A percentile compares a stretch with the other conserved stretches of the same genome.
Evolutionary conservation across 1,140 invertebrate genomes (phyloP).

Genomic region (Nymphalis io): DNA sequence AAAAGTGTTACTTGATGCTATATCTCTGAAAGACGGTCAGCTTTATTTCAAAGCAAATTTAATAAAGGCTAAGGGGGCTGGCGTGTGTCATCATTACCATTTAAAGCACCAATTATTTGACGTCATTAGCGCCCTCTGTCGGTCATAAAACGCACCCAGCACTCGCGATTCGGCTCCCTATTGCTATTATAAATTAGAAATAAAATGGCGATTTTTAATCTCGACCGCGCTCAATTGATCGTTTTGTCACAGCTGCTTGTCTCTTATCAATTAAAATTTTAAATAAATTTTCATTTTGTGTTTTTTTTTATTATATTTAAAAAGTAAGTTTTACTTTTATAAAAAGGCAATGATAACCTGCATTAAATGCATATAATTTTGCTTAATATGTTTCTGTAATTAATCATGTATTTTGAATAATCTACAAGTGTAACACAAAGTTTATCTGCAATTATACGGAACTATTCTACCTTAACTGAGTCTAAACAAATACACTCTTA

Average conservation of each 20-base stretch:
- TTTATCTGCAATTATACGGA: too few species aligned
- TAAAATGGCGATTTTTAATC: conserved; percentile 68
- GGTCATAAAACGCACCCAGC: conserved; percentile 77
- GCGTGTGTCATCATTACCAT: conserved; percentile 78
- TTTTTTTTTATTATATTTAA: too few species aligned
- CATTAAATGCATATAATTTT: too few species aligned
- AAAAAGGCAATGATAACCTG: too few species aligned
- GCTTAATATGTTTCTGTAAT: too few species aligned
- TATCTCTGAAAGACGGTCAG: background rate
- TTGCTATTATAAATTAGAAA: conserved; percentile 72
- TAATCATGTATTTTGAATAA: too few species aligned
- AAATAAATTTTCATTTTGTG: background rate
- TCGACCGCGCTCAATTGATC: conserved; percentile 23
- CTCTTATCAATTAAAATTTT: background rate
- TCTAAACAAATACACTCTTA: too few species aligned
- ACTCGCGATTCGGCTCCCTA: conserved; percentile 55
- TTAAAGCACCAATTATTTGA: conserved; percentile 79
- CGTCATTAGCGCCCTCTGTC: conserved; percentile 75
- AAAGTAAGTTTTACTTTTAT: too few species aligned
- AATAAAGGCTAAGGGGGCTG: conserved; percentile 68
- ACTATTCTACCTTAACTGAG: too few species aligned
- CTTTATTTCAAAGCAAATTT: conserved; percentile 51
- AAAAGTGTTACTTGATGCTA: background rate
- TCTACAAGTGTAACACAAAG: too few species aligned
- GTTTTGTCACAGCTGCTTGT: background rate